Evolutionary conservation across 2,888 invertebrate species (phyloP).

Genomic region (Rotaria socialis): DNA sequence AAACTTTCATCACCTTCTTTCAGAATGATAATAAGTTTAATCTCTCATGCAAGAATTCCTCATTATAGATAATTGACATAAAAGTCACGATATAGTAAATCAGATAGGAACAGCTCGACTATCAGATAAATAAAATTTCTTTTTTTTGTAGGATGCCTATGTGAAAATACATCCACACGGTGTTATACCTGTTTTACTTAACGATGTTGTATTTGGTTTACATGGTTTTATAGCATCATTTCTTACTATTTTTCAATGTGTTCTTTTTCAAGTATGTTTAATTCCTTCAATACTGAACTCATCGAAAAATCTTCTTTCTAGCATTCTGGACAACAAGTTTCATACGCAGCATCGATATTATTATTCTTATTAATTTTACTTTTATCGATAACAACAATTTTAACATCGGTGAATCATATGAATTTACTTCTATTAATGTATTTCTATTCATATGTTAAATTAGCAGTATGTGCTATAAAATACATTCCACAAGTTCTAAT

Average conservation of each 20-base stretch:
- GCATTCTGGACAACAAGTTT: neutral
- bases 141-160: conserved; percentile 37
- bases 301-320: neutral
- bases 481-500: conserved; percentile 94
- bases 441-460: conserved; percentile 89
- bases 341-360: conserved; percentile 65
- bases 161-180: conserved; percentile 41
- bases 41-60: too few relatives aligned
- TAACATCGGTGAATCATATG: conserved; percentile 67
- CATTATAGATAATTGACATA: too few relatives aligned
- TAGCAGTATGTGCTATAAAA: conserved; percentile 89
- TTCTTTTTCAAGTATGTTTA: conserved; percentile 65
- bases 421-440: conserved; percentile 86
- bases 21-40: too few relatives aligned
- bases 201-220: conserved; percentile 69
- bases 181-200: conserved; percentile 43
- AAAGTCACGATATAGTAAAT: too few relatives aligned
- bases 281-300: too few relatives aligned
- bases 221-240: conserved; percentile 82
- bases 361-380: conserved; percentile 67
- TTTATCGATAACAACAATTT: conserved; percentile 67
- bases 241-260: conserved; percentile 80
- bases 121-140: neutral
- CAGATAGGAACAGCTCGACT: too few relatives aligned
- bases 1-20: too few relatives aligned